Evolutionary conservation across 1,140 invertebrate genomes (phyloP).

Genomic region (Drosophila paulistorum): DNA sequence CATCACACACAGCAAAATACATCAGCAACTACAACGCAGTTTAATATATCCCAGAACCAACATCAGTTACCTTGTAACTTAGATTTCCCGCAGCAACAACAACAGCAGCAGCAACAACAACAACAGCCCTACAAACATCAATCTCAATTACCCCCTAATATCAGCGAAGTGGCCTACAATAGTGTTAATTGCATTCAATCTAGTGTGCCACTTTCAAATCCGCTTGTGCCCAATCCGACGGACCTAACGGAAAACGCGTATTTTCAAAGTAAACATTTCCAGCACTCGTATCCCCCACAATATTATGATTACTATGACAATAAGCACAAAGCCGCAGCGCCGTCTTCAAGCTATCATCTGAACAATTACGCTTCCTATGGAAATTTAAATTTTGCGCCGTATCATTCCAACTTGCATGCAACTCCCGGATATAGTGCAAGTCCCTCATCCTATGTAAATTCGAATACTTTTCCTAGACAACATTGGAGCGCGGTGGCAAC

Average conservation of each 20-base stretch:
- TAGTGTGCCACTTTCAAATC: constrained; percentile 51
- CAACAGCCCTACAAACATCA: constrained; percentile 56
- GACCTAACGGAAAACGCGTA: constrained; percentile 56
- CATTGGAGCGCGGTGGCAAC: constrained; percentile 68
- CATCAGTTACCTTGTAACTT: constrained; percentile 57
- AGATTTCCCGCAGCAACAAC: constrained; percentile 46
- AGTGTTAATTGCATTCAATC: constrained; percentile 57
- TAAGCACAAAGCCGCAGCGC: constrained; percentile 62
- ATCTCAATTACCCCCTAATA: constrained; percentile 43
- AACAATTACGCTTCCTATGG: constrained; percentile 70
- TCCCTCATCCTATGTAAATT: constrained; percentile 65
- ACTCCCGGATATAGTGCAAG: constrained; percentile 54
- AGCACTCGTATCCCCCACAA: constrained; percentile 66
- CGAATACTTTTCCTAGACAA: constrained; percentile 69
- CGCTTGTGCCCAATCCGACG: constrained; percentile 32
- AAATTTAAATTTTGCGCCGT: constrained; percentile 69
- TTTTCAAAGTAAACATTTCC: constrained; percentile 62
- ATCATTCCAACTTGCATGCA: constrained; percentile 70
- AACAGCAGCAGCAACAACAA: constrained; percentile 33
- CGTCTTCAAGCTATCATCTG: constrained; percentile 55
- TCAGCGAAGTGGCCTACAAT: constrained; percentile 48
- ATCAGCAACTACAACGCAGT: constrained; percentile 37
- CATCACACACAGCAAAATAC: constrained; percentile 41
- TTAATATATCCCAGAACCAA: constrained; percentile 25
- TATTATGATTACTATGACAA: constrained; percentile 76